A percentile compares a stretch with the other conserved stretches of the same genome.
Evolutionary conservation across 2,888 invertebrate species (phyloP).

Genomic region (Capitulum mitella): DNA sequence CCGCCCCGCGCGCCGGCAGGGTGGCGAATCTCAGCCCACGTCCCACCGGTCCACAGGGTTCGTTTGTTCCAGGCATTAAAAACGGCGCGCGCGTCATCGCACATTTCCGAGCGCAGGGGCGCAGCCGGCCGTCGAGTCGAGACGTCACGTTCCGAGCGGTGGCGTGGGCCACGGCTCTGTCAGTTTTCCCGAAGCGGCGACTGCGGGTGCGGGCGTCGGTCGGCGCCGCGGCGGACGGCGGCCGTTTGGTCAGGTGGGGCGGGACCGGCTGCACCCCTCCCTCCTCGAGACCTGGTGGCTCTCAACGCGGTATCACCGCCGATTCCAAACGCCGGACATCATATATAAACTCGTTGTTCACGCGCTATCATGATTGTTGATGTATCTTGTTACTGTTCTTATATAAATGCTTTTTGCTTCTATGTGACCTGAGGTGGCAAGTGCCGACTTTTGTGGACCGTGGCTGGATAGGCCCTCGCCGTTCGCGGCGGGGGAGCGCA

Average conservation of each 20-base stretch:
- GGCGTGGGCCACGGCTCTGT: too few species aligned
- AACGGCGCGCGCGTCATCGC: neutral
- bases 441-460: neutral
- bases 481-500: neutral
- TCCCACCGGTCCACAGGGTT: neutral
- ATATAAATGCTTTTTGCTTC: slow-evolving; percentile 23
- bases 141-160: too few species aligned
- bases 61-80: neutral
- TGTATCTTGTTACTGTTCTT: slow-evolving; percentile 23
- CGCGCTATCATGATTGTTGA: slow-evolving; percentile 1
- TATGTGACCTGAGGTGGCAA: slow-evolving; percentile 8
- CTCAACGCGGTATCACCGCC: neutral
- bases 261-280: neutral
- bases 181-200: too few species aligned
- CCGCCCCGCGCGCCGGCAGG: neutral
- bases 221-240: too few species aligned
- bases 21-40: neutral
- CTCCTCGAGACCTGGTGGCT: neutral
- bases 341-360: slow-evolving; percentile 15
- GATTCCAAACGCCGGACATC: slow-evolving; percentile 13
- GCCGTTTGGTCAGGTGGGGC: neutral
- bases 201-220: neutral
- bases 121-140: too few species aligned
- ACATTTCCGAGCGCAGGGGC: slow-evolving; percentile 3
- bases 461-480: neutral